Conservation (phyloP, 2,888 invertebrate species). For the Isotomurus palustris region DNA sequence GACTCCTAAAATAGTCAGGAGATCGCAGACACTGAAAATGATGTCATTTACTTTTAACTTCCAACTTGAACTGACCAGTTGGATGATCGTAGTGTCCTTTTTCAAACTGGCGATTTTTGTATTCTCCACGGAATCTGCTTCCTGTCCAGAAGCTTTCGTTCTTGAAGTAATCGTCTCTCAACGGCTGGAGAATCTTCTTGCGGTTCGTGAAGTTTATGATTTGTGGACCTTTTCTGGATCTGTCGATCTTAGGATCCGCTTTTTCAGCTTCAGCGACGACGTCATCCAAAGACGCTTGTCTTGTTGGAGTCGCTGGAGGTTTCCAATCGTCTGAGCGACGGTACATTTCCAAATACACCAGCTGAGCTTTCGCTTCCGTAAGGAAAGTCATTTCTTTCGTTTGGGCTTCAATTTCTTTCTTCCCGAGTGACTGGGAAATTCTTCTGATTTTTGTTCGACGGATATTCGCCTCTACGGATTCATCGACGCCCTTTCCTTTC, state of each 20-base stretch:
- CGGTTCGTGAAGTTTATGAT: slow-evolving; percentile 27
- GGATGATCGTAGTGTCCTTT: slow-evolving; percentile 39
- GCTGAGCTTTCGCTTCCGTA: slow-evolving; percentile 16
- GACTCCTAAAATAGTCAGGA: slow-evolving; percentile 12
- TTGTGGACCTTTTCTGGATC: slow-evolving; percentile 24
- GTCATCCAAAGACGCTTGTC: slow-evolving; percentile 16
- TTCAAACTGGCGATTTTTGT: slow-evolving; percentile 26
- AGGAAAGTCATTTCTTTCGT: slow-evolving; percentile 35
- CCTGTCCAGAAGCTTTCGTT: slow-evolving; percentile 41
- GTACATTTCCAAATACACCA: slow-evolving; percentile 29
- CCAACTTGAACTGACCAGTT: slow-evolving; percentile 15
- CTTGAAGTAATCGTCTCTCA: slow-evolving; percentile 35
- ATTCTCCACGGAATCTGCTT: slow-evolving; percentile 35
- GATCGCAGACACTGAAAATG: not conserved
- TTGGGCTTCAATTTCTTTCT: slow-evolving; percentile 15
- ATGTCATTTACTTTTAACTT: not conserved
- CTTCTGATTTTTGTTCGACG: not conserved
- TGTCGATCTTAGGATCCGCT: slow-evolving; percentile 25
- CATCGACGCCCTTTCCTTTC: slow-evolving; percentile 13
- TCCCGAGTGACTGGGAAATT: slow-evolving; percentile 13
- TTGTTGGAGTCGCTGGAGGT: slow-evolving; percentile 10
- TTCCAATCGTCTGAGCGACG: slow-evolving; percentile 21
- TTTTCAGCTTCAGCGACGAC: slow-evolving; percentile 19
- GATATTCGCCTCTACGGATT: not conserved
- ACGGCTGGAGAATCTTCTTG: slow-evolving; percentile 30